A percentile compares a stretch with the other conserved stretches of the same genome.
Evolutionary conservation across 1,140 invertebrate genomes (phyloP).

Genomic region (Oppia nitens): DNA sequence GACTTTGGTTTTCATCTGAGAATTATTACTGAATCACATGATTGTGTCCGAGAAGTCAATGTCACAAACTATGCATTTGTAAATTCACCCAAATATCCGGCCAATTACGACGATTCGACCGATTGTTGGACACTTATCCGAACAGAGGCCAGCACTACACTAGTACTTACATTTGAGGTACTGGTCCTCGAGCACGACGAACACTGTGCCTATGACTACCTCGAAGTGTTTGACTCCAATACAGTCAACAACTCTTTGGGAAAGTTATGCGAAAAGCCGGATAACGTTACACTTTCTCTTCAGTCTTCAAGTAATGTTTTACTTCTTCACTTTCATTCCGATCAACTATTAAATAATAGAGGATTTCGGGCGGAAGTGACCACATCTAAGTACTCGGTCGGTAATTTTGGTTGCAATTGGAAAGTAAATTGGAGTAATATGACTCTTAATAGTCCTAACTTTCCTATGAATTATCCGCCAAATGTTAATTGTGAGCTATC

Average conservation of each 20-base stretch:
- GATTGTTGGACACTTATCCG: conserved; percentile 42
- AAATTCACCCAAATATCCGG: conserved; percentile 48
- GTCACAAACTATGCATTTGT: conserved; percentile 24
- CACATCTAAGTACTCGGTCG: background rate
- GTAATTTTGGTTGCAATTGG: conserved; percentile 16
- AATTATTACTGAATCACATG: conserved; percentile 13
- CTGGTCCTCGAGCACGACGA: conserved; percentile 37
- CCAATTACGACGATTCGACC: conserved; percentile 48
- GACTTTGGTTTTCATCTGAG: conserved; percentile 18
- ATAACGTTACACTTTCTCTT: conserved; percentile 3
- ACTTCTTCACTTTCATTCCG: conserved; percentile 21
- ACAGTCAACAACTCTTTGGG: conserved; percentile 11
- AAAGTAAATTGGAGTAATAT: conserved; percentile 12
- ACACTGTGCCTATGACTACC: conserved; percentile 19
- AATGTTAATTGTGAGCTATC: conserved; percentile 23
- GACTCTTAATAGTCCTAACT: conserved; percentile 18
- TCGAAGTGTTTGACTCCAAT: conserved; percentile 19
- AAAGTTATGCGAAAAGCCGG: conserved; percentile 10
- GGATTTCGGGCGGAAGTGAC: conserved; percentile 17
- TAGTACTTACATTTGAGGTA: conserved; percentile 46
- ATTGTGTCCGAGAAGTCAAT: conserved; percentile 13
- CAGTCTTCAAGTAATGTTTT: conserved; percentile 13
- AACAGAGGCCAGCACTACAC: conserved; percentile 39
- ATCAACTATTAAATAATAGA: conserved; percentile 18
- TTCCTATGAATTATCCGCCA: conserved; percentile 18